A percentile compares a stretch with the other conserved stretches of the same genome.
phyloP scores from a whole-genome alignment of 1,140 invertebrate genomes.

The Panagrolaimus sp. region DNA sequence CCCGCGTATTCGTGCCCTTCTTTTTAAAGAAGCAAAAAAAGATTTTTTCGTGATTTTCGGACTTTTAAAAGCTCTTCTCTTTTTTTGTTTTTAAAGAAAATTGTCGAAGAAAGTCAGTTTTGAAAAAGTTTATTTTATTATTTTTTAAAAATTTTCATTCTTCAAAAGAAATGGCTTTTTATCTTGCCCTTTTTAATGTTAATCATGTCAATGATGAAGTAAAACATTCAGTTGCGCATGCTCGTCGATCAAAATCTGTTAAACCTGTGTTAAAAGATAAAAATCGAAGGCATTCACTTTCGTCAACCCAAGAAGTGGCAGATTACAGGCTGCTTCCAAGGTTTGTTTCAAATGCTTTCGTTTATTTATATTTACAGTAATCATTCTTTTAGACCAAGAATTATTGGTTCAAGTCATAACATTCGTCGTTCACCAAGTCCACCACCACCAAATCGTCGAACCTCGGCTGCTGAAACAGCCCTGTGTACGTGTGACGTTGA shows the following conservation, averaged over 20 bases:
- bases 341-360: not conserved
- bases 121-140: too few relatives aligned
- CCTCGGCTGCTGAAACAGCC: not conserved
- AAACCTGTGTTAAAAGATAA: not conserved
- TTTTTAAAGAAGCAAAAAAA: too few relatives aligned
- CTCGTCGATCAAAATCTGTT: not conserved
- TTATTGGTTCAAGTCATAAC: not conserved
- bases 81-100: too few relatives aligned
- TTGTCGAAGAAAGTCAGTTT: too few relatives aligned
- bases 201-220: constrained; percentile 27
- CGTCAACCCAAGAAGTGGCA: not conserved
- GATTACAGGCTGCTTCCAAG: constrained; percentile 11
- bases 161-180: constrained; percentile 28
- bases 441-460: not conserved
- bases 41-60: too few relatives aligned
- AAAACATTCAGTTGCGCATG: not conserved
- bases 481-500: not conserved
- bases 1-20: too few relatives aligned
- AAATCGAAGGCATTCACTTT: not conserved
- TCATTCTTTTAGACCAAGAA: not conserved
- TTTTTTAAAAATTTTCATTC: too few relatives aligned
- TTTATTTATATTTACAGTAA: not conserved
- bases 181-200: constrained; percentile 29
- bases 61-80: too few relatives aligned
- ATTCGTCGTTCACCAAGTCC: not conserved